A percentile compares a stretch with the other conserved stretches of the same genome.
phyloP scores from a whole-genome alignment of 1,140 invertebrate species.

The Leptopilina clavipes region DNA sequence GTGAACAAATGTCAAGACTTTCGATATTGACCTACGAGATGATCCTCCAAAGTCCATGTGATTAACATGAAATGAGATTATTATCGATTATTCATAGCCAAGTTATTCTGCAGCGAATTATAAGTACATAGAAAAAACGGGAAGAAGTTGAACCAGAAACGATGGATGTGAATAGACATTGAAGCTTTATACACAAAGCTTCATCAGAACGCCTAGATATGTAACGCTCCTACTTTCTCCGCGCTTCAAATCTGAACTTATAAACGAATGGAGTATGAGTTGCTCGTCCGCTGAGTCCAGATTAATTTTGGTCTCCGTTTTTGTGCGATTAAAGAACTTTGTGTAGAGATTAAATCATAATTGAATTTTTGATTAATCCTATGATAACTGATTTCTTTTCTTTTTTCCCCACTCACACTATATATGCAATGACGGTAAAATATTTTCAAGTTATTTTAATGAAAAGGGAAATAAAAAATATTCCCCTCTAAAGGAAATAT shows the following conservation, averaged over 20 bases:
- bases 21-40: background rate
- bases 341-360: conserved; percentile 46
- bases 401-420: background rate
- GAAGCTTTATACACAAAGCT: conserved; percentile 40
- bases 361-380: conserved; percentile 52
- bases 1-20: background rate
- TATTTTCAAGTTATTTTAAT: background rate
- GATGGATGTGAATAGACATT: conserved; percentile 43
- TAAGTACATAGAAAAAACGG: background rate
- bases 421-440: too few relatives aligned
- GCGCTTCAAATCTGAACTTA: conserved; percentile 50
- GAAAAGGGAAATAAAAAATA: too few relatives aligned
- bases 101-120: background rate
- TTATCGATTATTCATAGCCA: conserved; percentile 21
- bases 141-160: background rate
- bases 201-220: conserved; percentile 51
- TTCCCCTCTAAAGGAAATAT: too few relatives aligned
- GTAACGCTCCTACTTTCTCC: conserved; percentile 53
- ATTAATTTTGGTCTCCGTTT: conserved; percentile 56
- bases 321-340: conserved; percentile 49
- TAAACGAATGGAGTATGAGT: background rate
- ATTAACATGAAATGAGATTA: conserved; percentile 25
- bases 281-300: conserved; percentile 41
- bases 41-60: background rate
- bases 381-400: conserved; percentile 38